Evolutionary conservation across 2,797 vertebrate genomes (phyloP).

Genomic region (Chiroxiphia lanceolata): DNA sequence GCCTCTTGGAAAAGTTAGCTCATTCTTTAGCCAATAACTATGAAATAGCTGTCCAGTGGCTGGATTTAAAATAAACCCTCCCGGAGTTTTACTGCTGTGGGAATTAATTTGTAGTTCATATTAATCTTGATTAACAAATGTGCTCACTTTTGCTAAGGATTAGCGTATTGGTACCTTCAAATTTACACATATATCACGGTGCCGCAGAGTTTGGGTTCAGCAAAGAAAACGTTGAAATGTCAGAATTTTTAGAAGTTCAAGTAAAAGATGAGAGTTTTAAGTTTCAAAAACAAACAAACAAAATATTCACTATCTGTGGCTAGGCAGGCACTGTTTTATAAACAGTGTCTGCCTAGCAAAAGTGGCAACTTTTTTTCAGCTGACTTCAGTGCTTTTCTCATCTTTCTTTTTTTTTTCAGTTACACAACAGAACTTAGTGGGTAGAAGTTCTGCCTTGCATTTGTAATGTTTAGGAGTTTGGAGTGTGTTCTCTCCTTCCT

Average conservation of each 20-base stretch:
- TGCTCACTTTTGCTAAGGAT: background rate
- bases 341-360: background rate
- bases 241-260: background rate
- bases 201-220: background rate
- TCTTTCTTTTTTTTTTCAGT: background rate
- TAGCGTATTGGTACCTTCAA: background rate
- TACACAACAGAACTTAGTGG: background rate
- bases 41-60: background rate
- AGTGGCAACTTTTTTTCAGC: background rate
- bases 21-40: background rate
- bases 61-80: background rate
- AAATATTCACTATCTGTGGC: background rate
- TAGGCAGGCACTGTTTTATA: background rate
- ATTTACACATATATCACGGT: fast-evolving
- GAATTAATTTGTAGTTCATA: background rate
- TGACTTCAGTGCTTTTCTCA: background rate
- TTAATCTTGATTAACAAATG: background rate
- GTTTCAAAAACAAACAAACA: background rate
- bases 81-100: background rate
- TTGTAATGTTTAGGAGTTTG: background rate
- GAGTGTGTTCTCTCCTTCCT: background rate
- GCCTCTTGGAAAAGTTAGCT: background rate
- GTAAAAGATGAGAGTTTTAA: background rate
- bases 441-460: background rate
- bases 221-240: background rate